phyloP scores from a whole-genome alignment of 2,797 vertebrate species.

The Liparis tanakae region DNA sequence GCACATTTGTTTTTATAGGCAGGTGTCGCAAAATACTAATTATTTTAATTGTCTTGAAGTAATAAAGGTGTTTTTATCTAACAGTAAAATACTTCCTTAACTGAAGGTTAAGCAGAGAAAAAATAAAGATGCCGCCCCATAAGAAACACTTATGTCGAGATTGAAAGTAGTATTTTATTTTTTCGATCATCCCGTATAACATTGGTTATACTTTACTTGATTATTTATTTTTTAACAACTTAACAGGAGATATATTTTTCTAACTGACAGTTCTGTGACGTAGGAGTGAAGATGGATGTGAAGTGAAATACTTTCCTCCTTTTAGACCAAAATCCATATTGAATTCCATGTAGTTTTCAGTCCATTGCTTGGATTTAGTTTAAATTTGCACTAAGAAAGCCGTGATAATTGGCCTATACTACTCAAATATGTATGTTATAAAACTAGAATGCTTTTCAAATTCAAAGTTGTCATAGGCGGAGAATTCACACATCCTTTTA shows the following conservation, averaged over 20 bases:
- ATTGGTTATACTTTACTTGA: neutral
- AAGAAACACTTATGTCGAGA: neutral
- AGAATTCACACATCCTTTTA: no score
- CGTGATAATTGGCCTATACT: neutral
- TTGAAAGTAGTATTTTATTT: neutral
- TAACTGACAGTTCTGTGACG: neutral
- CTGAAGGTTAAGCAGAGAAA: neutral
- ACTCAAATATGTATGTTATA: neutral
- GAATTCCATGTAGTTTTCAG: neutral
- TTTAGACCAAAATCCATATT: neutral
- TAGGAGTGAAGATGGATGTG: neutral
- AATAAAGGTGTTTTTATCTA: neutral
- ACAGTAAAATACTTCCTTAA: neutral
- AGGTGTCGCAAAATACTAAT: neutral
- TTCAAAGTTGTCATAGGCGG: neutral
- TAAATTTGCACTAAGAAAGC: no score
- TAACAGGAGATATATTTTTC: neutral
- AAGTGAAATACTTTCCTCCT: neutral
- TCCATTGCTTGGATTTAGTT: no score
- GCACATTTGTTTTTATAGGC: neutral
- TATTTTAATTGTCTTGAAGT: neutral
- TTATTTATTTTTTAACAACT: slow-evolving; percentile 1
- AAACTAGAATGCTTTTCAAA: neutral
- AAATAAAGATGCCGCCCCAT: neutral
- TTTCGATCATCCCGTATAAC: neutral